phyloP scores from a whole-genome alignment of 2,797 vertebrate species.

The Miichthys miiuy region DNA sequence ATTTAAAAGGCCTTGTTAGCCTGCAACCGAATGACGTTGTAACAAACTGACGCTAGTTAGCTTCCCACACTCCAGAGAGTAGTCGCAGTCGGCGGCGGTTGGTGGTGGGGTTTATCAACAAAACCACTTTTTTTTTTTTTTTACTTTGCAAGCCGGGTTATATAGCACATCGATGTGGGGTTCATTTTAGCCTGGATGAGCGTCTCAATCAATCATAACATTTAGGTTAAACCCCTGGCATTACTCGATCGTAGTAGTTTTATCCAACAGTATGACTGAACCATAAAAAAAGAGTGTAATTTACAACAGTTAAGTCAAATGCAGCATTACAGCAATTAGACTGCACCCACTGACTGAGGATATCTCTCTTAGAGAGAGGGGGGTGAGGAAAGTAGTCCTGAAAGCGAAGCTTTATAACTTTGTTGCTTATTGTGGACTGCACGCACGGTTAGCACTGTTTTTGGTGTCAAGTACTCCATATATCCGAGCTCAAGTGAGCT shows the following conservation, averaged over 20 bases:
- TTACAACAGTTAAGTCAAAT: constrained; percentile 38
- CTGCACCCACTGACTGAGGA: constrained; percentile 52
- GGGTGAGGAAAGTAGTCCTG: constrained; percentile 5
- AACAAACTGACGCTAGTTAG: constrained; percentile 27
- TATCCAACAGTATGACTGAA: background rate
- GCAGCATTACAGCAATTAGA: constrained; percentile 71
- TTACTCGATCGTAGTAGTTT: background rate
- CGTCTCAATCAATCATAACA: constrained; percentile 37
- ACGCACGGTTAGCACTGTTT: background rate
- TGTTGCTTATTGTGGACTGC: background rate
- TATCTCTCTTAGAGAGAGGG: background rate
- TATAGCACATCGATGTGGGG: constrained; percentile 33
- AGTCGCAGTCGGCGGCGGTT: constrained; percentile 47
- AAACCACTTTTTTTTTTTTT: constrained; percentile 51
- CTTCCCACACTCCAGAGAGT: constrained; percentile 60
- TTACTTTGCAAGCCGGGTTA: constrained; percentile 33
- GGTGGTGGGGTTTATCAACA: constrained; percentile 69
- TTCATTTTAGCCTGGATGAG: background rate
- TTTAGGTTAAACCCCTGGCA: background rate
- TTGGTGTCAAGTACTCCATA: background rate
- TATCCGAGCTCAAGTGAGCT: constrained; percentile 5
- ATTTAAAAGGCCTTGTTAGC: background rate
- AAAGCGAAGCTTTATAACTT: background rate
- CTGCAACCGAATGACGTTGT: constrained; percentile 43
- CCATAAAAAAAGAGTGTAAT: constrained; percentile 7